phyloP scores from a whole-genome alignment of 2,797 vertebrate genomes.

The Myotis planiceps region DNA sequence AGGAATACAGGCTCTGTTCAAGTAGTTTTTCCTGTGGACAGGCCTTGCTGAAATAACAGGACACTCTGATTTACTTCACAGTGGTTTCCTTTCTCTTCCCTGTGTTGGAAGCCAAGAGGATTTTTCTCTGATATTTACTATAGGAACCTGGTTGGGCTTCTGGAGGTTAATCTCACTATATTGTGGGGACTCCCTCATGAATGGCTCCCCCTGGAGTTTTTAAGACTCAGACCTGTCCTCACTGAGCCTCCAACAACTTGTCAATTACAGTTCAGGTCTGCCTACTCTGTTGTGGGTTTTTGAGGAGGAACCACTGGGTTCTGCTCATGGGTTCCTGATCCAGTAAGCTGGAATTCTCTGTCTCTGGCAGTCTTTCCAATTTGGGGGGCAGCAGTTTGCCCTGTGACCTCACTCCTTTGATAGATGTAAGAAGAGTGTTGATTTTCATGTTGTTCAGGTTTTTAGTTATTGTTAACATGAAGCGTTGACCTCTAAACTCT shows the following conservation, averaged over 20 bases:
- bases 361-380: neutral
- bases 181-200: neutral
- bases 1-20: neutral
- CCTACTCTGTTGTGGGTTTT: neutral
- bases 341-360: neutral
- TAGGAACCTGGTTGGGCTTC: neutral
- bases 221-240: neutral
- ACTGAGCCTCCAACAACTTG: neutral
- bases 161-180: neutral
- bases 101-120: too few relatives aligned
- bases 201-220: neutral
- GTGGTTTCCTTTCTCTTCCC: neutral
- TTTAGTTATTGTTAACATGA: neutral
- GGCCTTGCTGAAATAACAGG: neutral
- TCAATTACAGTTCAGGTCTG: neutral
- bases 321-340: neutral
- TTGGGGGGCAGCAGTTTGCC: neutral
- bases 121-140: neutral
- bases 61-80: neutral
- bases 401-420: neutral
- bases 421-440: neutral
- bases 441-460: neutral
- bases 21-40: neutral
- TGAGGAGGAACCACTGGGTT: neutral
- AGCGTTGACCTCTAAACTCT: neutral